Evolutionary conservation across 2,113 vertebrate species (phyloP).

Genomic region (Harpagus bidentatus): DNA sequence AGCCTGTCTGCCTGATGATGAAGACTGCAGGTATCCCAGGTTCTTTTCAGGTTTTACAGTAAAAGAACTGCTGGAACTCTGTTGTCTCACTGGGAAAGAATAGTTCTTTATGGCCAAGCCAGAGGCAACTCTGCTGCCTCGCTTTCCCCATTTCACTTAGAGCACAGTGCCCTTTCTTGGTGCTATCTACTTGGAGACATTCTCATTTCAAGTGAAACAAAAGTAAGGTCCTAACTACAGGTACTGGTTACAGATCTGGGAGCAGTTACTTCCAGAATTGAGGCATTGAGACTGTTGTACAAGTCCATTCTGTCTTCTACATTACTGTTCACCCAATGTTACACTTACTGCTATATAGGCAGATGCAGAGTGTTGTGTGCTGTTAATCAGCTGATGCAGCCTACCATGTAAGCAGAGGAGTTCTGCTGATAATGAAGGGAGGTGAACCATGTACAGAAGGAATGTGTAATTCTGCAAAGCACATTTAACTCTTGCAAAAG

Average conservation of each 20-base stretch:
- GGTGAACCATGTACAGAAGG: neutral
- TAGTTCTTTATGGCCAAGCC: neutral
- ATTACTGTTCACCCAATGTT: neutral
- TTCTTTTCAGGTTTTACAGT: neutral
- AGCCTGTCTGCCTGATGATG: neutral
- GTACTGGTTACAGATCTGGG: neutral
- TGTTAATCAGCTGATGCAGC: neutral
- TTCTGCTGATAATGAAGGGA: neutral
- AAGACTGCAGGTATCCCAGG: neutral
- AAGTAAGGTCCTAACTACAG: neutral
- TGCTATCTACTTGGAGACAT: neutral
- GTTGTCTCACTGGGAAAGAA: neutral
- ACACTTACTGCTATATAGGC: fast-evolving
- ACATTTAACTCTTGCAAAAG: neutral
- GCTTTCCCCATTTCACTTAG: neutral
- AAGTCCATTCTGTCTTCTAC: neutral
- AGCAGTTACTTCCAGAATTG: neutral
- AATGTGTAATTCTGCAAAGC: neutral
- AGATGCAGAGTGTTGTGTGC: neutral
- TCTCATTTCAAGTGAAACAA: neutral
- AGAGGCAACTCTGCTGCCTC: neutral
- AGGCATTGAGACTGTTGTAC: neutral
- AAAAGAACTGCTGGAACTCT: neutral
- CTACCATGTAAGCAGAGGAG: neutral
- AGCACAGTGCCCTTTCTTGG: neutral